These are phyloP conservation scores for Tachina lurida DNA, from an alignment of 2,888 invertebrate genomes.

Conservation along the genomic window DNA sequence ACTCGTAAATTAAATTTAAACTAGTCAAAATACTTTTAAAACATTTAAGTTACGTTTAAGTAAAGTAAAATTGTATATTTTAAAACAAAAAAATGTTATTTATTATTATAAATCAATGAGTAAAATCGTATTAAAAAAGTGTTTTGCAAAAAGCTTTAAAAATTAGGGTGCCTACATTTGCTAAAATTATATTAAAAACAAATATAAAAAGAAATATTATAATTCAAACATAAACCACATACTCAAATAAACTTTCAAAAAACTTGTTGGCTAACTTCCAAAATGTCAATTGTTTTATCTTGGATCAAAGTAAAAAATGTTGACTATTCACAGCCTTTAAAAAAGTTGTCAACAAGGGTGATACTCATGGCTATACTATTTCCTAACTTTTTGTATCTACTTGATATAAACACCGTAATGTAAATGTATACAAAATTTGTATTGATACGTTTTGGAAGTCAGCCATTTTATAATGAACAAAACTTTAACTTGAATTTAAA, in stretches of 20 bases:
- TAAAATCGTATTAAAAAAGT: constrained; percentile 79
- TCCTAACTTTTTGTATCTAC: too few relatives aligned
- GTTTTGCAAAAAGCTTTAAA: constrained; percentile 83
- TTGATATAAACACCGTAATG: too few relatives aligned
- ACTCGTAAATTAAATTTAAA: constrained; percentile 50
- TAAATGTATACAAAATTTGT: too few relatives aligned
- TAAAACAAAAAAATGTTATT: constrained; percentile 66
- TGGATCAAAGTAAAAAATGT: too few relatives aligned
- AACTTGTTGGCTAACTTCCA: neutral
- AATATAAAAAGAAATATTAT: constrained; percentile 29
- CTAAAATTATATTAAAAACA: constrained; percentile 81
- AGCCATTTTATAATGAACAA: neutral
- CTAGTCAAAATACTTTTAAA: constrained; percentile 27
- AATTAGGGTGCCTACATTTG: constrained; percentile 84
- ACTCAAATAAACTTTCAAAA: neutral
- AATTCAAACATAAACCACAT: constrained; percentile 17
- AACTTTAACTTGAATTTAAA: constrained; percentile 34
- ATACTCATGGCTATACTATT: too few relatives aligned
- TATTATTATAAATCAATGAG: constrained; percentile 75
- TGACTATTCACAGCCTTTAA: too few relatives aligned
- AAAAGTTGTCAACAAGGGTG: too few relatives aligned
- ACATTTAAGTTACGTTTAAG: constrained; percentile 44
- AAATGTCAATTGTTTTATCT: too few relatives aligned
- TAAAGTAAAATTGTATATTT: constrained; percentile 63
- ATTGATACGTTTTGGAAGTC: too few relatives aligned